Evolutionary conservation across 2,797 vertebrate genomes (phyloP).

Genomic region (Adrianichthys oophorus): DNA sequence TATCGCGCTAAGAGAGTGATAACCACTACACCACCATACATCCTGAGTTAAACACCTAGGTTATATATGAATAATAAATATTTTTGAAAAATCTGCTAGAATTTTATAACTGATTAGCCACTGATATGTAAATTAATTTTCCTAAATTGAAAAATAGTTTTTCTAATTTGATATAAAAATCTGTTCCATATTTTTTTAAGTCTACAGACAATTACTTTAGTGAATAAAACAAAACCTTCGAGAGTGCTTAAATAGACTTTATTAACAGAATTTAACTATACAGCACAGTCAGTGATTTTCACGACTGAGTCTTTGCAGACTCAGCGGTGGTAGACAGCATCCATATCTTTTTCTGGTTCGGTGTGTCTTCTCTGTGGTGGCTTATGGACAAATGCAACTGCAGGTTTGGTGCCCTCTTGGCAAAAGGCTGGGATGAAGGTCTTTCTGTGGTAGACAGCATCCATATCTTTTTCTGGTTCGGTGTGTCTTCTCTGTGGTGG

Average conservation of each 20-base stretch:
- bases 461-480: constrained; percentile 67
- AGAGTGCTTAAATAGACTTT: constrained; percentile 15
- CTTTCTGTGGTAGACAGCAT: constrained; percentile 66
- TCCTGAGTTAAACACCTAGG: too few relatives aligned
- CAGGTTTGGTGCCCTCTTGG: constrained; percentile 4
- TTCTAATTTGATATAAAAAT: too few relatives aligned
- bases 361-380: constrained; percentile 40
- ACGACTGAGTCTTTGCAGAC: constrained; percentile 1
- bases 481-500: too few relatives aligned
- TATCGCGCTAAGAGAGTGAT: too few relatives aligned
- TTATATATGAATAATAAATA: too few relatives aligned
- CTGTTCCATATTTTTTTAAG: too few relatives aligned
- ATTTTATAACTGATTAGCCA: too few relatives aligned
- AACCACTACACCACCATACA: too few relatives aligned
- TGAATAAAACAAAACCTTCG: neutral
- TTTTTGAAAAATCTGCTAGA: too few relatives aligned
- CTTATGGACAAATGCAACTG: constrained; percentile 9
- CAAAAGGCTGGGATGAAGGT: neutral
- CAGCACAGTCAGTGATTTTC: neutral
- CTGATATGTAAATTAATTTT: too few relatives aligned
- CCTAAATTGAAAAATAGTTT: too few relatives aligned
- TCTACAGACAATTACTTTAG: neutral
- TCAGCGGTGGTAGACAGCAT: constrained; percentile 70
- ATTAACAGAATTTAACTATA: constrained; percentile 11
- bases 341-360: constrained; percentile 74